Evolutionary conservation across 2,797 vertebrate species (phyloP).

Genomic region (Monodelphis domestica): DNA sequence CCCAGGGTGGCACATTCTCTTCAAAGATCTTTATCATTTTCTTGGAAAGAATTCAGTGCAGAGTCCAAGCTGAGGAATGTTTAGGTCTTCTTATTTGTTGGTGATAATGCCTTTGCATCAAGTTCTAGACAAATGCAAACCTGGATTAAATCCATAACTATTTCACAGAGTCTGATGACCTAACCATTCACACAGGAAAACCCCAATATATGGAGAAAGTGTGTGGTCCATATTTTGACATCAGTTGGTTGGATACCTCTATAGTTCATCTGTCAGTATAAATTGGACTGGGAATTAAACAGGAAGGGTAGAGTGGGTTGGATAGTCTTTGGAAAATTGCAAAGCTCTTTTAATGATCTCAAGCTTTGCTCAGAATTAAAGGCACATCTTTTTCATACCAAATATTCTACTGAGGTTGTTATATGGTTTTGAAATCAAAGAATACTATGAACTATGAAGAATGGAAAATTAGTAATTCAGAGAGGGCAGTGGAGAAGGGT

Average conservation of each 20-base stretch:
- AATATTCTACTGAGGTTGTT: neutral
- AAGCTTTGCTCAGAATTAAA: neutral
- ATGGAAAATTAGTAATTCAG: neutral
- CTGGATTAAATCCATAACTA: neutral
- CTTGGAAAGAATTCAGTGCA: neutral
- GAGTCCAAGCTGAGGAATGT: neutral
- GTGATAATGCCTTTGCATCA: neutral
- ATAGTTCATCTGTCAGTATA: neutral
- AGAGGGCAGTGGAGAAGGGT: neutral
- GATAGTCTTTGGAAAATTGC: neutral
- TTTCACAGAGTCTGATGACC: neutral
- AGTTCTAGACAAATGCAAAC: neutral
- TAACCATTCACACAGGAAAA: neutral
- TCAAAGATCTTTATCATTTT: neutral
- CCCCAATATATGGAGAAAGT: neutral
- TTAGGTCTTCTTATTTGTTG: neutral
- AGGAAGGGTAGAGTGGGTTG: neutral
- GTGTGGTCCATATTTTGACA: neutral
- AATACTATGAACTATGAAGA: neutral
- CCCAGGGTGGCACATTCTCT: neutral
- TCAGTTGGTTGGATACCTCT: neutral
- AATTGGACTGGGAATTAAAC: neutral
- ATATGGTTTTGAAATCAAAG: neutral
- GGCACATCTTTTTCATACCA: neutral
- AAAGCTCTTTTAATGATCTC: neutral